Conservation (phyloP, 2,113 vertebrate genomes). For the Cisticola juncidis region DNA sequence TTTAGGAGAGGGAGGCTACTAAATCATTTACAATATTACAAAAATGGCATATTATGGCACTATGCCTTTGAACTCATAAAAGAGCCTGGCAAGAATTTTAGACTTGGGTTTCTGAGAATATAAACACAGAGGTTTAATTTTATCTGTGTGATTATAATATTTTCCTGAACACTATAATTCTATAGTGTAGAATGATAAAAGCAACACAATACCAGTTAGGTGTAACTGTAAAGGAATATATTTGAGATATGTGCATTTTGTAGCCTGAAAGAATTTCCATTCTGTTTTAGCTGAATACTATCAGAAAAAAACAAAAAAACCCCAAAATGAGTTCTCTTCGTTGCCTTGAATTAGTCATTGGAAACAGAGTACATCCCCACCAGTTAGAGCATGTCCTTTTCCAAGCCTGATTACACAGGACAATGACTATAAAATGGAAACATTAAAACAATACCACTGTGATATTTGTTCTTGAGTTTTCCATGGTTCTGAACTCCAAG, state of each 20-base stretch:
- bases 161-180: neutral
- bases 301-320: neutral
- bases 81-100: neutral
- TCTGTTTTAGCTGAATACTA: neutral
- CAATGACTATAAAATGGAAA: neutral
- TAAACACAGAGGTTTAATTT: neutral
- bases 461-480: neutral
- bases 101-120: neutral
- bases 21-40: neutral
- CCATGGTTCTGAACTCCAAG: neutral
- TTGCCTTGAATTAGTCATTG: neutral
- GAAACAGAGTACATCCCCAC: neutral
- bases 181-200: neutral
- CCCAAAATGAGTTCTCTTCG: neutral
- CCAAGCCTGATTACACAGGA: neutral
- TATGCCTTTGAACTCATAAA: neutral
- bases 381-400: neutral
- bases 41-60: neutral
- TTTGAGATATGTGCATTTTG: neutral
- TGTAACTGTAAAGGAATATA: neutral
- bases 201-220: neutral
- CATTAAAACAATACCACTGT: neutral
- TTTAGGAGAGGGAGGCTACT: neutral
- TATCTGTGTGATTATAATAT: neutral
- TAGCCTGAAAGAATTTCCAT: neutral